phyloP scores from a whole-genome alignment of 2,888 invertebrate species.

The Platycheirus rosarum region DNA sequence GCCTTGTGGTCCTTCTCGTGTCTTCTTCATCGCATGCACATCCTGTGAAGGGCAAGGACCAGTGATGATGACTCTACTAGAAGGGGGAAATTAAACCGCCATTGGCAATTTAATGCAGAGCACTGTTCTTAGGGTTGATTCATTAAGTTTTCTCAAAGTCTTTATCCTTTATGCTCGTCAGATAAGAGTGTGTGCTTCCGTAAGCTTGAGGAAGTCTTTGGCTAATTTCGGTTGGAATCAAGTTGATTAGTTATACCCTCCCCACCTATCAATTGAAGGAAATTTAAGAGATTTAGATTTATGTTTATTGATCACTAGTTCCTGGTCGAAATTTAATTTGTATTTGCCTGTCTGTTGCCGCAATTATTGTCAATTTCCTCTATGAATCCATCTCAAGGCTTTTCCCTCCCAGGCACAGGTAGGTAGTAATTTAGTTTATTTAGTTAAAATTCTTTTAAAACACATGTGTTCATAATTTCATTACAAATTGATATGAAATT shows the following conservation, averaged over 20 bases:
- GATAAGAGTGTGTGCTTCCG: too few species aligned
- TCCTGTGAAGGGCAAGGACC: background rate
- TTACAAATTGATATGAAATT: background rate
- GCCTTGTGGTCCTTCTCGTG: constrained; percentile 27
- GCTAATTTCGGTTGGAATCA: constrained; percentile 15
- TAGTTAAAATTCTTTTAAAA: too few species aligned
- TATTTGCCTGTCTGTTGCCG: too few species aligned
- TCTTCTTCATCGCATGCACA: background rate
- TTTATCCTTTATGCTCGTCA: background rate
- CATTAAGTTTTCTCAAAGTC: constrained; percentile 18
- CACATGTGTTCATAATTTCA: background rate
- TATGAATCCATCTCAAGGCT: too few species aligned
- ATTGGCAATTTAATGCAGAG: constrained; percentile 41
- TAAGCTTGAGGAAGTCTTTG: background rate
- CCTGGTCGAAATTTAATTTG: too few species aligned
- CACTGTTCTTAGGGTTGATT: constrained; percentile 22
- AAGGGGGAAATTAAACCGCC: constrained; percentile 54
- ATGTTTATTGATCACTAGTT: too few species aligned
- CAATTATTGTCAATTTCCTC: too few species aligned
- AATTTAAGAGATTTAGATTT: too few species aligned
- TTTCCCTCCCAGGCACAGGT: too few species aligned
- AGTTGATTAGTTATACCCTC: constrained; percentile 4
- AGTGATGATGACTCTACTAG: too few species aligned
- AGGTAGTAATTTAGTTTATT: too few species aligned
- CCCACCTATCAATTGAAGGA: too few species aligned